These are phyloP conservation scores for Chrysodeixis includens DNA, from an alignment of 2,888 invertebrate species.

Conservation along the genomic window DNA sequence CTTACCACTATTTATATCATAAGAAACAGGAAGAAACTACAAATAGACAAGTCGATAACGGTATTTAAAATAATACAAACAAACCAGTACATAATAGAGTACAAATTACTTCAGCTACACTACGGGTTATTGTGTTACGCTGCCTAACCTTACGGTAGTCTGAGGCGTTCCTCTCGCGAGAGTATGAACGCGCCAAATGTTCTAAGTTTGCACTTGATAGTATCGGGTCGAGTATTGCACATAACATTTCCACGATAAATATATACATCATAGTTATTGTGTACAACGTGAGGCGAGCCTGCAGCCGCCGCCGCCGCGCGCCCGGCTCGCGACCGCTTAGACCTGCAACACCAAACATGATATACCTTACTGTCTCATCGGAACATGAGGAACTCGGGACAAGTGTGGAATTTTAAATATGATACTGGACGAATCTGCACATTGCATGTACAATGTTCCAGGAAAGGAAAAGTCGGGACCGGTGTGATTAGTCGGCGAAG, in stretches of 20 bases:
- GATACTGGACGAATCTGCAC: too few species aligned
- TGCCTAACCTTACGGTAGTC: constrained; percentile 64
- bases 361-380: too few species aligned
- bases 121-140: constrained; percentile 65
- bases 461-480: too few species aligned
- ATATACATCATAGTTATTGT: constrained; percentile 73
- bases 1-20: constrained; percentile 72
- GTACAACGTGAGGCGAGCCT: constrained; percentile 50
- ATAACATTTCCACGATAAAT: constrained; percentile 73
- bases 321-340: constrained; percentile 57
- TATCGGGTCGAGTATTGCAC: constrained; percentile 78
- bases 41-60: constrained; percentile 72
- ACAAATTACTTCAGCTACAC: constrained; percentile 62
- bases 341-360: constrained; percentile 62
- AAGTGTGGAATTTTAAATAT: too few species aligned
- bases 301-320: constrained; percentile 39
- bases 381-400: too few species aligned
- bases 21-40: constrained; percentile 82
- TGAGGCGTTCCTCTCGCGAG: constrained; percentile 66
- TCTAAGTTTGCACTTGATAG: constrained; percentile 69
- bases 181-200: constrained; percentile 67
- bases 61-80: constrained; percentile 66
- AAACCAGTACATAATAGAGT: constrained; percentile 64
- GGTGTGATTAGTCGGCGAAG: too few species aligned
- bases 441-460: too few species aligned